Percentiles rank a stretch among this genome's conserved stretches.
Conservation (phyloP, 2,113 vertebrate genomes). For the Urocynchramus pylzowi region DNA sequence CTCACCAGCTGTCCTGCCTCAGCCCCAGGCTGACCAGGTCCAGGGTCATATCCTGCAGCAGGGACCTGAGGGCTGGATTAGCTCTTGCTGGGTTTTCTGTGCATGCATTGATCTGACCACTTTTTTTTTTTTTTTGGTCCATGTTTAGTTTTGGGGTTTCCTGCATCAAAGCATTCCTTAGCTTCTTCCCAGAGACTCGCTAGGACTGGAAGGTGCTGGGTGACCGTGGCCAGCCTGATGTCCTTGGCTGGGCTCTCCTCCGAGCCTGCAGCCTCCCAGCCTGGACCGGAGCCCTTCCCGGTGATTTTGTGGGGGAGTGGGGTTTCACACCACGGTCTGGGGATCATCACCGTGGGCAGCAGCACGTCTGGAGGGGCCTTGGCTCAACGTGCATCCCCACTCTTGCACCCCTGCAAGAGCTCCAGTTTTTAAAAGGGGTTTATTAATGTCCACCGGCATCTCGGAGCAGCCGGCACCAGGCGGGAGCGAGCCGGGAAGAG, state of each 20-base stretch:
- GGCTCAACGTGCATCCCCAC: neutral
- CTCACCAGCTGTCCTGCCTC: neutral
- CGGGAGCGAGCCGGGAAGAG: neutral
- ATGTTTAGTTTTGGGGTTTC: neutral
- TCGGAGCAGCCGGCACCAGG: neutral
- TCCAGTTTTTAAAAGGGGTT: neutral
- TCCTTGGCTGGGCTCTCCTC: neutral
- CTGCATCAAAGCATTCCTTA: neutral
- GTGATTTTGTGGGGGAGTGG: rapidly evolving
- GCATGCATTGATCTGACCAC: neutral
- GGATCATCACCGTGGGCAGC: rapidly evolving
- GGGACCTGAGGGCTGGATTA: neutral
- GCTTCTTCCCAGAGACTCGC: neutral
- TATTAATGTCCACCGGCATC: neutral
- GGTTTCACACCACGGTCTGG: neutral
- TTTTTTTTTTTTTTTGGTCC: neutral
- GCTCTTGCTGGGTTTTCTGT: neutral
- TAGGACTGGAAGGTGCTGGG: neutral
- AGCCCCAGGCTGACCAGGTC: neutral
- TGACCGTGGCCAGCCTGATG: neutral
- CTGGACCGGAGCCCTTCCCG: neutral
- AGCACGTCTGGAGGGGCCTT: neutral
- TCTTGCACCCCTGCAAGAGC: neutral
- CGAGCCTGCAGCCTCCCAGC: neutral
- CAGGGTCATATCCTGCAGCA: neutral